phyloP scores from a whole-genome alignment of 2,113 vertebrate genomes.

The Cricetomys ansorgei region DNA sequence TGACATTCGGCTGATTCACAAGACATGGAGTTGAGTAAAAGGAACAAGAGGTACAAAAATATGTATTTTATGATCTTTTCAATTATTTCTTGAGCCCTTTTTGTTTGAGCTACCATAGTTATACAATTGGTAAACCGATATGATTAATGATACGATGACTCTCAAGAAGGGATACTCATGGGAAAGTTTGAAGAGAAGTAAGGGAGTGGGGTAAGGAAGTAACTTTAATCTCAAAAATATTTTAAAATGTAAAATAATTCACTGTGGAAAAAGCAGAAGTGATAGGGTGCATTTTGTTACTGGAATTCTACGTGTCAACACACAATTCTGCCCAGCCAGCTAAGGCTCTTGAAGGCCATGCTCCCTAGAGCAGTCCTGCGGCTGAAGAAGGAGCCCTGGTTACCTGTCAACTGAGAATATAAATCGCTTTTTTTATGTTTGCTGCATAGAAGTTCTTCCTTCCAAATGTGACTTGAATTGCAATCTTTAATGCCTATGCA shows the following conservation, averaged over 20 bases:
- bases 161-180: not conserved
- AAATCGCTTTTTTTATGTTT: not conserved
- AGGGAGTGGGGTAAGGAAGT: not conserved
- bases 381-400: not conserved
- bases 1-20: too few relatives aligned
- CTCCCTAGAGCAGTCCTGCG: not conserved
- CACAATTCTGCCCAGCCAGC: accelerated
- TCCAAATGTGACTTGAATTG: not conserved
- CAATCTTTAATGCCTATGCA: not conserved
- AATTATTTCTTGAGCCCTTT: not conserved
- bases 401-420: not conserved
- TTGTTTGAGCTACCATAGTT: not conserved
- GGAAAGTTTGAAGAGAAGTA: not conserved
- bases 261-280: not conserved
- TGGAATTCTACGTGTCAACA: not conserved
- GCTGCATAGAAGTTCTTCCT: not conserved
- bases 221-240: not conserved
- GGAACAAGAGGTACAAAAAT: too few relatives aligned
- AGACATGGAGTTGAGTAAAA: too few relatives aligned
- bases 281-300: not conserved
- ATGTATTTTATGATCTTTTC: not conserved
- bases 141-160: not conserved
- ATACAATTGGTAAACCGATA: not conserved
- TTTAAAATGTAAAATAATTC: not conserved
- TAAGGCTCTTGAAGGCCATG: not conserved